Evolutionary conservation across 2,888 invertebrate genomes (phyloP).

Genomic region (Hemistola chrysoprasaria): DNA sequence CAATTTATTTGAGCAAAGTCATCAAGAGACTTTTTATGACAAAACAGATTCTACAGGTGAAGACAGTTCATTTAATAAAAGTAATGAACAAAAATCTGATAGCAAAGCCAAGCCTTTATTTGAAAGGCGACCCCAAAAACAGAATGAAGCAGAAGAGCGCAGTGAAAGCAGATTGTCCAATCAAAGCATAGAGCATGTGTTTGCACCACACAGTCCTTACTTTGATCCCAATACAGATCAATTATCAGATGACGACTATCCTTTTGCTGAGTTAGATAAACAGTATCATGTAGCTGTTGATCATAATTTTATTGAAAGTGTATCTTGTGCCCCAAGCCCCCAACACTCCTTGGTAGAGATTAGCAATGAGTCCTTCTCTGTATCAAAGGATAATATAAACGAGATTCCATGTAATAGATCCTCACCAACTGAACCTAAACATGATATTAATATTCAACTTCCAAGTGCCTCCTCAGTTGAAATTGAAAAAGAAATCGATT

Average conservation of each 20-base stretch:
- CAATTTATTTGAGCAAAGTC: slow-evolving; percentile 32
- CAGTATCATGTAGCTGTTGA: slow-evolving; percentile 78
- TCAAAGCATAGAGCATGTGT: slow-evolving; percentile 28
- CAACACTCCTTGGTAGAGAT: neutral
- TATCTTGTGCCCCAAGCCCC: slow-evolving; percentile 10
- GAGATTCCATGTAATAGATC: slow-evolving; percentile 12
- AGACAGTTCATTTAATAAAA: slow-evolving; percentile 5
- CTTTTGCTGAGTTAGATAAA: slow-evolving; percentile 71
- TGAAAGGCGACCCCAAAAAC: slow-evolving; percentile 45
- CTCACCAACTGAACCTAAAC: slow-evolving; percentile 25
- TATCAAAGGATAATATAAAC: too few species aligned
- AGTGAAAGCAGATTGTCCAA: slow-evolving; percentile 31
- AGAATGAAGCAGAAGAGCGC: slow-evolving; percentile 30
- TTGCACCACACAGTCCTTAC: slow-evolving; percentile 23
- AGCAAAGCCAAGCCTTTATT: slow-evolving; percentile 39
- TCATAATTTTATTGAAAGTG: slow-evolving; percentile 59
- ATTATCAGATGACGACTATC: slow-evolving; percentile 66
- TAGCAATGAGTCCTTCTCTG: slow-evolving; percentile 3
- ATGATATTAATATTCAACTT: slow-evolving; percentile 14
- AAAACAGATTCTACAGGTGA: slow-evolving; percentile 18
- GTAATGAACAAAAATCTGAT: slow-evolving; percentile 18
- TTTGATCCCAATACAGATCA: slow-evolving; percentile 56
- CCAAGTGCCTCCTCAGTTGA: slow-evolving; percentile 16
- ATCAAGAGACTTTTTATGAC: slow-evolving; percentile 21
- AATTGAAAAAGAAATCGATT: slow-evolving; percentile 43